Percentiles rank a stretch among this genome's conserved stretches.
phyloP scores from a whole-genome alignment of 2,888 invertebrate species.

The Tineola bisselliella region DNA sequence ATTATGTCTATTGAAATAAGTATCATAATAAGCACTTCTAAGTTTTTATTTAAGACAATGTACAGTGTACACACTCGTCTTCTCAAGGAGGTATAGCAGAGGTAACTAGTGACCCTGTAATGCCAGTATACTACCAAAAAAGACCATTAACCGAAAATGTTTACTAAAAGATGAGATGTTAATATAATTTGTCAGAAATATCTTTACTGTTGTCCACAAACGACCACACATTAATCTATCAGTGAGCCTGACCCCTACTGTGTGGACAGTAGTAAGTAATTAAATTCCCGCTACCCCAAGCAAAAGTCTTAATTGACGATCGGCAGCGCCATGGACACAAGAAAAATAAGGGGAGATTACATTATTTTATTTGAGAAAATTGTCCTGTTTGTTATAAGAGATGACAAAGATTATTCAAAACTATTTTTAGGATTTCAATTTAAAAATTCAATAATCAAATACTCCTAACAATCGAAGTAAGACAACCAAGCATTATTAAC shows the following conservation, averaged over 20 bases:
- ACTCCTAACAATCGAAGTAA: no score
- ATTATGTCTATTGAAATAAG: background rate
- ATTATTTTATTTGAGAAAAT: background rate
- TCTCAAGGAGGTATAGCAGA: no score
- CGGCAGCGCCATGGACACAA: background rate
- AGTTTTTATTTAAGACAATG: no score
- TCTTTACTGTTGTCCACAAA: constrained; percentile 20
- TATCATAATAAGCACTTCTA: no score
- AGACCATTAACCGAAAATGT: no score
- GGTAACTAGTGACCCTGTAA: no score
- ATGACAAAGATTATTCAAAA: background rate
- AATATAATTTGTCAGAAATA: constrained; percentile 8
- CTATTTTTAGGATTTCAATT: background rate
- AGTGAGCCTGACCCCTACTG: constrained; percentile 20
- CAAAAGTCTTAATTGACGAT: background rate
- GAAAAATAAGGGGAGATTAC: background rate
- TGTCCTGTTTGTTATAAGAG: background rate
- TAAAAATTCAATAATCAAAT: no score
- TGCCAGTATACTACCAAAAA: no score
- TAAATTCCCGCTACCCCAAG: constrained; percentile 37
- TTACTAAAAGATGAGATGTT: no score
- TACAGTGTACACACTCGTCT: no score
- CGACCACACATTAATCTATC: constrained; percentile 24
- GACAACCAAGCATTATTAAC: no score
- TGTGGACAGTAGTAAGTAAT: constrained; percentile 44